Conservation (phyloP, 2,888 invertebrate species). For the Prenolepis imparis region DNA sequence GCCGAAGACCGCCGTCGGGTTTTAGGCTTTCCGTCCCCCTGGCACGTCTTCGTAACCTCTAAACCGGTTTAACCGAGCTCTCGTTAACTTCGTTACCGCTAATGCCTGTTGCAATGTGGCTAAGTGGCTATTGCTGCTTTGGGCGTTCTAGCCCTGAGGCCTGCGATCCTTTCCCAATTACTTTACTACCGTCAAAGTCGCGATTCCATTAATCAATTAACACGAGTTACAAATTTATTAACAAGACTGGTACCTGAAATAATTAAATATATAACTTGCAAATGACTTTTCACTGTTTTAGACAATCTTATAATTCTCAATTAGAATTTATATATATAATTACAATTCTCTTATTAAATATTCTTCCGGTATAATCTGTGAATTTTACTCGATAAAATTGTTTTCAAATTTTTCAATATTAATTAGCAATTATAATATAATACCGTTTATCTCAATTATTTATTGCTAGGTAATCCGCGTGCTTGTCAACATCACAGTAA, state of each 20-base stretch:
- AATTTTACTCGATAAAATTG: neutral
- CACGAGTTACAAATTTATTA: conserved; percentile 64
- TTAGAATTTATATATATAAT: conserved; percentile 14
- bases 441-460: neutral
- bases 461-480: conserved; percentile 24
- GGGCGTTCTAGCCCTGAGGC: conserved; percentile 74
- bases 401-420: neutral
- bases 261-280: conserved; percentile 30
- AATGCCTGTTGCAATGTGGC: conserved; percentile 82
- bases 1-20: conserved; percentile 77
- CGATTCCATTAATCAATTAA: conserved; percentile 76
- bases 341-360: too few relatives aligned
- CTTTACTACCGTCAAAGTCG: conserved; percentile 75
- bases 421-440: neutral
- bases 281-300: conserved; percentile 24
- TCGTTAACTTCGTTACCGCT: conserved; percentile 83
- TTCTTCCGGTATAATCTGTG: neutral
- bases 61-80: conserved; percentile 82
- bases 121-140: conserved; percentile 81
- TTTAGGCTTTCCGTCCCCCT: conserved; percentile 69
- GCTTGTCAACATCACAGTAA: neutral
- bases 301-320: conserved; percentile 1
- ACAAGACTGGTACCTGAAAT: neutral
- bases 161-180: conserved; percentile 82
- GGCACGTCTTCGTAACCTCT: conserved; percentile 64